phyloP scores from a whole-genome alignment of 2,888 invertebrate species.

The Antitype chi region DNA sequence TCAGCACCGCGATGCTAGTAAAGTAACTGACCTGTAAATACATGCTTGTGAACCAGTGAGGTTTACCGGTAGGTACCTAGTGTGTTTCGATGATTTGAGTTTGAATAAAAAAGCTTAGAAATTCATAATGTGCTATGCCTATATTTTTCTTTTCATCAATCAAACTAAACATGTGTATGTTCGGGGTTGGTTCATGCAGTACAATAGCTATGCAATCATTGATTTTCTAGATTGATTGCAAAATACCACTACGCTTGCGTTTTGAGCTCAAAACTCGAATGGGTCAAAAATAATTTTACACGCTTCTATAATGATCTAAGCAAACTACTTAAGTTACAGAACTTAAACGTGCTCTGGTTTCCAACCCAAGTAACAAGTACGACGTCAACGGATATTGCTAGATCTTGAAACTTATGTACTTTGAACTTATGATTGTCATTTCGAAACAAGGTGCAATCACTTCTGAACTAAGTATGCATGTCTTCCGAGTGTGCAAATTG shows the following conservation, averaged over 20 bases:
- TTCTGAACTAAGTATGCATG: background rate
- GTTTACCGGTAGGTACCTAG: background rate
- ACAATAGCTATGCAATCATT: background rate
- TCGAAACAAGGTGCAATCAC: background rate
- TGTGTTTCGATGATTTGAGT: too few species aligned
- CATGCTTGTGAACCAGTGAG: background rate
- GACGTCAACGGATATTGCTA: background rate
- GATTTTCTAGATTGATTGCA: background rate
- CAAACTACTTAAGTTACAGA: background rate
- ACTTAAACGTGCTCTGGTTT: background rate
- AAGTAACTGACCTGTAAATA: background rate
- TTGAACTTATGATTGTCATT: background rate
- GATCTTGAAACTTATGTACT: background rate
- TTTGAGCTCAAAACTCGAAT: background rate
- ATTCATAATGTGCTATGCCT: background rate
- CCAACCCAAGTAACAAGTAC: background rate
- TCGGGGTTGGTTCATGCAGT: background rate
- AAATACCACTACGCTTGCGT: too few species aligned
- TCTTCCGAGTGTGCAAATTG: background rate
- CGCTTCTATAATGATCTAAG: background rate
- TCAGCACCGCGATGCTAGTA: background rate
- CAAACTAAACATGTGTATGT: background rate
- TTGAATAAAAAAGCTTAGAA: background rate
- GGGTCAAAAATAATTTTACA: background rate
- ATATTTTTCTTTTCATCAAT: background rate